Conservation (phyloP, 2,888 invertebrate species). For the Eulithis prunata region DNA sequence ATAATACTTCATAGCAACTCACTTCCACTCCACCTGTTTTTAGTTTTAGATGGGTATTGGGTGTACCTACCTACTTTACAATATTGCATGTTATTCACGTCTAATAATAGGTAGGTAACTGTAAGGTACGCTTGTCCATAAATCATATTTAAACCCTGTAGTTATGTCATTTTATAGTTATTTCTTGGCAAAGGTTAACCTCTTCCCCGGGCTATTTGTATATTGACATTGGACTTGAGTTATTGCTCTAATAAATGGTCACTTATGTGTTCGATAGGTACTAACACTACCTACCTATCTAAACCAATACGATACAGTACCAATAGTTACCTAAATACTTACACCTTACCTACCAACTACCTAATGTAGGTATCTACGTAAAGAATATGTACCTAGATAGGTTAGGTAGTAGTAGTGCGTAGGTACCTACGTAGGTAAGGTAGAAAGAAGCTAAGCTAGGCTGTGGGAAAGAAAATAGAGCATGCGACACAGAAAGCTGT, state of each 20-base stretch:
- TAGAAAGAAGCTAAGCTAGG: no score
- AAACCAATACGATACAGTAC: background rate
- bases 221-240: conserved; percentile 19
- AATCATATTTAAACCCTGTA: background rate
- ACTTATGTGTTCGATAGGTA: background rate
- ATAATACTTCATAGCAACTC: no score
- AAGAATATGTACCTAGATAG: no score
- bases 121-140: background rate
- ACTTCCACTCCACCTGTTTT: no score
- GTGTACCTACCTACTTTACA: background rate
- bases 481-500: no score
- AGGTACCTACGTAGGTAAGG: no score
- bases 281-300: background rate
- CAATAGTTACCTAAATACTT: no score
- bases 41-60: background rate
- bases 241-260: conserved; percentile 16
- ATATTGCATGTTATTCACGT: background rate
- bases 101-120: background rate
- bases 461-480: no score
- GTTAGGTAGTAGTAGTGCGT: no score
- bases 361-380: no score
- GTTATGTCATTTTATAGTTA: conserved; percentile 7
- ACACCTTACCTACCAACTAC: no score
- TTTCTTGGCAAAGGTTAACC: conserved; percentile 17
- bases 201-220: conserved; percentile 10